Evolutionary conservation across 2,113 vertebrate genomes (phyloP), one percentile per base, ranked within the genome.

Genomic region (Grantiella picta): DNA sequence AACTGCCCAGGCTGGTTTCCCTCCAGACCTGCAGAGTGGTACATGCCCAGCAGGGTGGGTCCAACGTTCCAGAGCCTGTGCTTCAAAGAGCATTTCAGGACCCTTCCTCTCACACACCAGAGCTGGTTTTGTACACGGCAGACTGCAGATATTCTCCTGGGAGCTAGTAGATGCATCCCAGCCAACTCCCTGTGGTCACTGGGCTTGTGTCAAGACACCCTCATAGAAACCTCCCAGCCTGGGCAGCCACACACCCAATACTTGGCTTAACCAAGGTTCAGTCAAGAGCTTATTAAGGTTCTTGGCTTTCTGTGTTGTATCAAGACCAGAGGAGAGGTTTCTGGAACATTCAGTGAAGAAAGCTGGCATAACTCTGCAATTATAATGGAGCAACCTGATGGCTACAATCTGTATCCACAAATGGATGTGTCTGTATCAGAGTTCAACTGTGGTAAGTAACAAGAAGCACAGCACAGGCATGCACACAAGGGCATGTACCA

Each of bases 401-500:
- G 68, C 38, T 77, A 27, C 65, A 69, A 27, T 80, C 50, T 76
- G 71, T 40, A 28, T 33, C 82, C 53, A 79, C 54, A 82, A 89
- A 76, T 49, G 36, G 77, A 76, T 52, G 17, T 42, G 45, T 42
- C 42, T 52, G 33, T 38, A 59, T 33, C 56, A 6, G 18, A 90
- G 50, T 36, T 94, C 75, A 45, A 3, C 63, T 35, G 3, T 6
- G 23, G 2, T 17, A 36, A 79, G 31, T n/a, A 77, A 54, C 23
- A 82, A 38, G 21, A 13, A 87, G 47, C 17, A 42, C 7, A 84
- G 65, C 64, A 92, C 44, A 81, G n/a, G 23, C 1, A 10, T 10
- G 18, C 5, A 24, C 16, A 24, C 0, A 0, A 49, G 53, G 28
- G 15, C 5, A 0, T 17, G 15, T 23, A 17, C 27, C 54, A 56